phyloP scores from a whole-genome alignment of 2,113 vertebrate genomes.

The Clarias magur region DNA sequence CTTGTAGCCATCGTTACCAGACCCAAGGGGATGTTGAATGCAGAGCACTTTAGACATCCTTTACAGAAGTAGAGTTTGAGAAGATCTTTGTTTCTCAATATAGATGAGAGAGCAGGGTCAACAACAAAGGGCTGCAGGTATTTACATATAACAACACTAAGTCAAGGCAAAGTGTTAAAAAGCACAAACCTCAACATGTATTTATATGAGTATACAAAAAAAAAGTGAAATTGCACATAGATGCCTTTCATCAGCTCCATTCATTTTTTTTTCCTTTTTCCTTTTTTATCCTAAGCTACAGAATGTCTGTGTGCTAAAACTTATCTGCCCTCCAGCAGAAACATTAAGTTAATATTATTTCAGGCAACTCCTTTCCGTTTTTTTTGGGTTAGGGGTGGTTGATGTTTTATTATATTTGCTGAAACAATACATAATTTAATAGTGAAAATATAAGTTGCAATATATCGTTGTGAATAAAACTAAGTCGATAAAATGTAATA shows the following conservation, averaged over 20 bases:
- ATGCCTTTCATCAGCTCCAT: neutral
- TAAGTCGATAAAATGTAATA: neutral
- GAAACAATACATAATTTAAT: neutral
- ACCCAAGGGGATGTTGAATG: conserved; percentile 20
- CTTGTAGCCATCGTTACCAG: conserved; percentile 41
- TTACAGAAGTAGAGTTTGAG: neutral
- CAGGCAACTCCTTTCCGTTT: neutral
- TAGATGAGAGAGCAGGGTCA: conserved; percentile 3
- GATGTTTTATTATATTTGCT: neutral
- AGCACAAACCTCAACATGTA: neutral
- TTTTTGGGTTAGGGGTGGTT: neutral
- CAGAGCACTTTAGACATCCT: conserved; percentile 37
- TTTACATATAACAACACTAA: neutral
- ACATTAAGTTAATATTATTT: neutral
- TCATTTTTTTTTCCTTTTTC: neutral
- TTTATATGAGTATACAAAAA: neutral
- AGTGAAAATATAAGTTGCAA: neutral
- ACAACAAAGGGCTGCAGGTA: neutral
- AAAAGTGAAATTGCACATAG: neutral
- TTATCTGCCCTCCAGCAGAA: neutral
- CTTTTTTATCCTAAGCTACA: neutral
- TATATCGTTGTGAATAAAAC: neutral
- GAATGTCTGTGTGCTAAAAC: neutral
- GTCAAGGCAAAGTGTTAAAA: neutral
- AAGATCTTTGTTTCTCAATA: conserved; percentile 21